A percentile compares a stretch with the other conserved stretches of the same genome.
Evolutionary conservation across 2,113 vertebrate species (phyloP).

Genomic region (Apeltes quadracus): DNA sequence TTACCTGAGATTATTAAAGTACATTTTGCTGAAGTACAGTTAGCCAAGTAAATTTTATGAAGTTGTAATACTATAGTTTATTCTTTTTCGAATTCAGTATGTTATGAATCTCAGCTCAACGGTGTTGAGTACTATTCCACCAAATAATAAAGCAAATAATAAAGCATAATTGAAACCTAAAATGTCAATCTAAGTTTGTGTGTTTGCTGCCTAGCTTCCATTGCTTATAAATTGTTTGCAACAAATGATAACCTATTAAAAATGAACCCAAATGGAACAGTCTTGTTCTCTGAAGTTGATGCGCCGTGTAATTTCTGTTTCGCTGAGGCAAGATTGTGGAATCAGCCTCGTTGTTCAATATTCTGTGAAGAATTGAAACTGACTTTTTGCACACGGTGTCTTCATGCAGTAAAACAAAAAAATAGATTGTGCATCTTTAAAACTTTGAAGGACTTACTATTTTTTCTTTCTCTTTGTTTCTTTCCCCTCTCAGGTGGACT

Average conservation of each 20-base stretch:
- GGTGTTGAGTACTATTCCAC: slow-evolving; percentile 2
- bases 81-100: slow-evolving; percentile 1
- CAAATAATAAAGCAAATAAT: no score
- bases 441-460: slow-evolving; percentile 6
- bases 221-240: slow-evolving; percentile 57
- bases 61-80: neutral
- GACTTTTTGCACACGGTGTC: slow-evolving; percentile 55
- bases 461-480: slow-evolving; percentile 9
- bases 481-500: slow-evolving; percentile 85
- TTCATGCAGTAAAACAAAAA: slow-evolving; percentile 59
- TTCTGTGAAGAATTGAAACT: slow-evolving; percentile 77
- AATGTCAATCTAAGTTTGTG: slow-evolving; percentile 46
- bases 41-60: neutral
- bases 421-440: slow-evolving; percentile 32
- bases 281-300: slow-evolving; percentile 64
- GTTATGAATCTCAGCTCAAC: slow-evolving; percentile 10
- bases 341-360: slow-evolving; percentile 74
- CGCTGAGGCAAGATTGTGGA: slow-evolving; percentile 72
- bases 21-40: slow-evolving; percentile 2
- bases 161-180: slow-evolving; percentile 39
- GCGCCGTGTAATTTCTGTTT: slow-evolving; percentile 64
- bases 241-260: slow-evolving; percentile 75
- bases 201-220: slow-evolving; percentile 34
- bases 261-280: slow-evolving; percentile 71
- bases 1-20: slow-evolving; percentile 17